Evolutionary conservation across 2,113 vertebrate species (phyloP).

Genomic region (Pyxicephalus adspersus): DNA sequence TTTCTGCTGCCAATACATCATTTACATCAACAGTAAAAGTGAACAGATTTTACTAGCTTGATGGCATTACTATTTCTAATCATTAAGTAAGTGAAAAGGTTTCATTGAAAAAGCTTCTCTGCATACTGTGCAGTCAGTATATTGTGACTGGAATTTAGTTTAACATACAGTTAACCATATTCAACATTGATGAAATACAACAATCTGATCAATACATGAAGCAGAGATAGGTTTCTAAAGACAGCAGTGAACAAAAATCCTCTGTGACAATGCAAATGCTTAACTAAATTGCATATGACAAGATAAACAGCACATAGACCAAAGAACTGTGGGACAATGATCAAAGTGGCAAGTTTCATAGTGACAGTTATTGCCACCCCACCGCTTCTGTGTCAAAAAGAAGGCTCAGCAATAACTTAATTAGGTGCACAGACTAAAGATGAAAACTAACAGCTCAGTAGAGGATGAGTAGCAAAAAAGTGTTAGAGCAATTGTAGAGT

Average conservation of each 20-base stretch:
- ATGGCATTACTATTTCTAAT: too few relatives aligned
- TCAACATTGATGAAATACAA: conserved; percentile 51
- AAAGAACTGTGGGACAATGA: conserved; percentile 16
- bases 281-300: conserved; percentile 41
- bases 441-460: not conserved
- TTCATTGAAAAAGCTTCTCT: not conserved
- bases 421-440: conserved; percentile 7
- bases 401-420: conserved; percentile 7
- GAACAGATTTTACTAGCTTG: too few relatives aligned
- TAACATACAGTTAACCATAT: conserved; percentile 46
- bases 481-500: not conserved
- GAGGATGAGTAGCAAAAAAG: not conserved
- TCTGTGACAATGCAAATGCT: conserved; percentile 32
- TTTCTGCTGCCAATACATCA: too few relatives aligned
- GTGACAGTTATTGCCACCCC: not conserved
- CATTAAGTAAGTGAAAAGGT: too few relatives aligned
- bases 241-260: conserved; percentile 17
- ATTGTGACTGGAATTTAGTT: conserved; percentile 17
- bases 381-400: conserved; percentile 5
- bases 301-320: conserved; percentile 18
- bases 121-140: not conserved
- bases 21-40: too few relatives aligned
- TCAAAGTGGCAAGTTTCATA: conserved; percentile 30
- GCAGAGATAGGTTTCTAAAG: conserved; percentile 33
- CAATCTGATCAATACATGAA: conserved; percentile 40